Conservation (phyloP, 1,140 invertebrate genomes). For the Uloborus diversus region DNA sequence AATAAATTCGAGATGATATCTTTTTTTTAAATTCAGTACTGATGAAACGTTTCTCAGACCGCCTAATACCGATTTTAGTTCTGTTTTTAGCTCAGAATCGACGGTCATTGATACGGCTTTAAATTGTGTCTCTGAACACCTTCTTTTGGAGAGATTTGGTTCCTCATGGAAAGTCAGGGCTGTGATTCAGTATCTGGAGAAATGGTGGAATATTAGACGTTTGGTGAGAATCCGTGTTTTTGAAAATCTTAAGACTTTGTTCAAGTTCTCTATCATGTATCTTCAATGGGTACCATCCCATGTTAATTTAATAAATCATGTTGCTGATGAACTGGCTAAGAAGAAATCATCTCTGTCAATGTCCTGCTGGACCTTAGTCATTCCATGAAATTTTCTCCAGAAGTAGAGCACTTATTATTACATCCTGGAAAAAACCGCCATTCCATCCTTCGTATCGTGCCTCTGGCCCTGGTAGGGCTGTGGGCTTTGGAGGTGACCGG, state of each 20-base stretch:
- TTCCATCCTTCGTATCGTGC: not conserved
- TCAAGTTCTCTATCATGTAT: not conserved
- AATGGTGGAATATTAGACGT: not conserved
- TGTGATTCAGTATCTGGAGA: constrained; percentile 1
- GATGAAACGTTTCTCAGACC: too few species aligned
- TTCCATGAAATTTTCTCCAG: too few species aligned
- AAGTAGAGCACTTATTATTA: not conserved
- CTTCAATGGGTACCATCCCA: constrained; percentile 5
- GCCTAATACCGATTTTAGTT: not conserved
- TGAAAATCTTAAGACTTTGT: not conserved
- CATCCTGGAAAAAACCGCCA: not conserved
- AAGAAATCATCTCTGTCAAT: too few species aligned
- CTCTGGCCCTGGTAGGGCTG: not conserved
- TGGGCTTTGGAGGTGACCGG: not conserved
- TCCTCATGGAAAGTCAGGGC: not conserved
- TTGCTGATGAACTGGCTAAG: not conserved
- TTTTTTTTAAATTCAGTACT: too few species aligned
- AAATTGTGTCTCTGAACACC: not conserved
- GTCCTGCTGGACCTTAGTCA: too few species aligned
- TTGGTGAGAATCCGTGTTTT: not conserved
- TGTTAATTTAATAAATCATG: not conserved
- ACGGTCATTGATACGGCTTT: not conserved
- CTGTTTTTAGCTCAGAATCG: not conserved
- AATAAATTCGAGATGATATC: too few species aligned
- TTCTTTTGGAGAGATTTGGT: not conserved